These are phyloP conservation scores for Sakesphorus luctuosus DNA, from an alignment of 2,113 vertebrate genomes.

Conservation along the genomic window DNA sequence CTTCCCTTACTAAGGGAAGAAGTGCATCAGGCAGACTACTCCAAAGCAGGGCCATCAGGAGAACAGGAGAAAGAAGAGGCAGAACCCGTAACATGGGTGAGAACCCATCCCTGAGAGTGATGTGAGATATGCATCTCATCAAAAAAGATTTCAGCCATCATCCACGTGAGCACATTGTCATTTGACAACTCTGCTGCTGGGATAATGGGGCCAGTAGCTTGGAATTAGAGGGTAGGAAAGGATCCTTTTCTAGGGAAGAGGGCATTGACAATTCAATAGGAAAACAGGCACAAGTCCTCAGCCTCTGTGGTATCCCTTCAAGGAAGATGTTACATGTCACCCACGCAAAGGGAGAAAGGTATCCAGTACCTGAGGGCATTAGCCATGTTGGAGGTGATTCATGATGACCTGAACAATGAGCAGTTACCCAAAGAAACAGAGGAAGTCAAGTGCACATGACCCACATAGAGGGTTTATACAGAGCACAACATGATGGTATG, in stretches of 20 bases:
- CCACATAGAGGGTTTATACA: neutral
- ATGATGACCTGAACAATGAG: neutral
- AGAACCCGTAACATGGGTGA: neutral
- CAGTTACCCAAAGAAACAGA: neutral
- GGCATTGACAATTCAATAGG: neutral
- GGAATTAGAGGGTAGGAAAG: neutral
- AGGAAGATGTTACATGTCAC: neutral
- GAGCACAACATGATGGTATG: accelerated
- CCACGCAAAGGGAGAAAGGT: neutral
- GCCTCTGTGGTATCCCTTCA: neutral
- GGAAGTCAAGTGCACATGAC: neutral
- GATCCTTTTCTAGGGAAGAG: neutral
- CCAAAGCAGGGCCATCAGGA: neutral
- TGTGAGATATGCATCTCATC: neutral
- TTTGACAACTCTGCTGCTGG: neutral
- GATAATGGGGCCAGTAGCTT: neutral
- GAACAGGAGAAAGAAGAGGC: neutral
- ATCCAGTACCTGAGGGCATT: neutral
- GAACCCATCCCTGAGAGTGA: neutral
- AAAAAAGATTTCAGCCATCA: neutral
- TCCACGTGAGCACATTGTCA: neutral
- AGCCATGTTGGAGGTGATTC: neutral
- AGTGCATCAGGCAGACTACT: neutral
- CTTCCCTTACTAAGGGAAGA: neutral
- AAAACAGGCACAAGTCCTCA: neutral